Percentiles rank a stretch among this genome's conserved stretches.
Conservation (phyloP, 2,113 vertebrate species). For the Noturus placidus region DNA sequence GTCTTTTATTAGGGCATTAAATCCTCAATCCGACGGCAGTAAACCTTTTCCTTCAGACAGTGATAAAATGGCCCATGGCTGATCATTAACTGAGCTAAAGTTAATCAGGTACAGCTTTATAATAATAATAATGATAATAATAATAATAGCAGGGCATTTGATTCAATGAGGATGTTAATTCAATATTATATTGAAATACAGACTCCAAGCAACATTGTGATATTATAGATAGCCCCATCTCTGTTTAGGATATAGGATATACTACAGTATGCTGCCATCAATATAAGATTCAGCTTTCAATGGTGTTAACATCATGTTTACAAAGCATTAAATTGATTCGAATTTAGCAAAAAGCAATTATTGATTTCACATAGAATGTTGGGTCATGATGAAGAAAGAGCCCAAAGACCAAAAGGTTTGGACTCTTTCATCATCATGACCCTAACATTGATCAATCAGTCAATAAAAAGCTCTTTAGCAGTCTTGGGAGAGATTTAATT, state of each 20-base stretch:
- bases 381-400: too few relatives aligned
- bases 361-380: background rate
- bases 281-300: background rate
- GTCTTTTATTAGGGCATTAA: conserved; percentile 47
- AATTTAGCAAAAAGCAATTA: conserved; percentile 26
- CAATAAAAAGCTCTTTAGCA: conserved; percentile 15
- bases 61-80: conserved; percentile 26
- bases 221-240: too few relatives aligned
- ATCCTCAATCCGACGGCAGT: conserved; percentile 36
- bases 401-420: too few relatives aligned
- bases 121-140: conserved; percentile 28
- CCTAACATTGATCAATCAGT: conserved; percentile 13
- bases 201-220: too few relatives aligned
- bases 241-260: background rate
- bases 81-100: conserved; percentile 27
- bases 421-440: background rate
- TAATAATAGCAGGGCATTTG: conserved; percentile 13
- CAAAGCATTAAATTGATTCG: background rate
- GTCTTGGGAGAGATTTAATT: background rate
- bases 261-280: background rate
- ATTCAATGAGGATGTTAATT: background rate
- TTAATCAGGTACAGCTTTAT: conserved; percentile 38
- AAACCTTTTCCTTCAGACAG: conserved; percentile 17
- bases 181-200: too few relatives aligned
- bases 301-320: background rate